Base-by-base conservation (phyloP, 2,113 vertebrate species). In the Saccopteryx bilineata region DNA sequence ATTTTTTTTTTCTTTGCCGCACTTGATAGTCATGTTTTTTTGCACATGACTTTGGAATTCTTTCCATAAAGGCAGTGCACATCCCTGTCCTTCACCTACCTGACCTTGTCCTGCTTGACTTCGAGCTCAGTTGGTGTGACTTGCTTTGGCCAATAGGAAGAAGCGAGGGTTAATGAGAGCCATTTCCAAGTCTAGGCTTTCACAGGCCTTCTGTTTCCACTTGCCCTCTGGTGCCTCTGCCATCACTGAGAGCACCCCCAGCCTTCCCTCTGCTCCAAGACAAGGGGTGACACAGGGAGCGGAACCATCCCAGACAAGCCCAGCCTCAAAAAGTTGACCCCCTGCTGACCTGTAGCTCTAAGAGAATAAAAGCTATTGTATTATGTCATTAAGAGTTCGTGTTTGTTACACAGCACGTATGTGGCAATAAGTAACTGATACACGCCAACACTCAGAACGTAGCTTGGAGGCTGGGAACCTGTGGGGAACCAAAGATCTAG, bases 11-110 rank as follows among this genome's bases (percentile, higher is more conserved):
- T 39, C 39, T 39, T 80, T 60, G 28, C 18, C 87, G 10, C 28
- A 72, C 5, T 14, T 89, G 12, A 33, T 82, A 52, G 10, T 60
- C 14, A 24, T n/a, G 11, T 11, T 28, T 18, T 18, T 91, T 83
- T 52, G 19, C 12, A 28, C 14, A 2, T 74, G 54, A 68, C 46
- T 78, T 80, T 68, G 68, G 17, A 58, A 52, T 82, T 87, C 21
- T 89, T 75, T 69, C n/a, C 54, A 11, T 9, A 68, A 91, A 93
- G 18, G 5, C n/a, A 50, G 15, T 24, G 0, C 6, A 21, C 17
- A 10, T 4, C 1, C 9, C 1, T 21, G 3, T n/a, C 4, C 5
- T 13, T 0, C 4, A 48, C 0, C 0, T 2, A 46, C 0, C 0
- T 5, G 5, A 18, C 7, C 50, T 76, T 39, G 31, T 63, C n/a